phyloP scores from a whole-genome alignment of 2,113 vertebrate genomes.

The Pantherophis guttatus region DNA sequence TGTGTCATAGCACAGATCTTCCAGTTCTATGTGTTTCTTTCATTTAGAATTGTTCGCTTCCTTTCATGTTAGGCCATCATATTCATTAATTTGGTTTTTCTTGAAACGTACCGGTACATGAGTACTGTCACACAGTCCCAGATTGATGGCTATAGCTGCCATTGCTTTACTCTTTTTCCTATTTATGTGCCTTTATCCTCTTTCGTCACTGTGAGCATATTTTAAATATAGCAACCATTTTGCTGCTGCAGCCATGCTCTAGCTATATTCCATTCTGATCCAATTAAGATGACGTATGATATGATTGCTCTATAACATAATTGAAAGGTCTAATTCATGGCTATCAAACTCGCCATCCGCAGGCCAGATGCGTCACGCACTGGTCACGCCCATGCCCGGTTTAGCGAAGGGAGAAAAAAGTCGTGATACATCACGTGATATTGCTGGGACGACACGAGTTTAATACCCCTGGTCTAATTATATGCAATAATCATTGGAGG shows the following conservation, averaged over 20 bases:
- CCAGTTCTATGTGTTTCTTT: not conserved
- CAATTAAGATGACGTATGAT: not conserved
- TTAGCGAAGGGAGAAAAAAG: too few relatives aligned
- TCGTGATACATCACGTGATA: too few relatives aligned
- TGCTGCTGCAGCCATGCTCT: not conserved
- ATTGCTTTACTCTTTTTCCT: not conserved
- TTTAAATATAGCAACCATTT: not conserved
- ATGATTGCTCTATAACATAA: not conserved
- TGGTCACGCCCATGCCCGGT: too few relatives aligned
- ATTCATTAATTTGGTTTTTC: not conserved
- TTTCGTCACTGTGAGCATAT: not conserved
- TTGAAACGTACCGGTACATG: not conserved
- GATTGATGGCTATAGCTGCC: not conserved
- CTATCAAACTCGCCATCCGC: too few relatives aligned
- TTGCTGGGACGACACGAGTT: fast-evolving
- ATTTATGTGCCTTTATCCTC: not conserved
- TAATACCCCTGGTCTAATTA: not conserved
- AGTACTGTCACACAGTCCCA: not conserved
- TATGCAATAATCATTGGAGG: not conserved
- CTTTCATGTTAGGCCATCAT: not conserved
- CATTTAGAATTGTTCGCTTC: not conserved
- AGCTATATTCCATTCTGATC: not conserved
- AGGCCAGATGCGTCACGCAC: too few relatives aligned
- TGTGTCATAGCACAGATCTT: not conserved
- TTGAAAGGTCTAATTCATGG: not conserved